Conservation (phyloP, 2,888 invertebrate genomes). For the Chouioia cunea region DNA sequence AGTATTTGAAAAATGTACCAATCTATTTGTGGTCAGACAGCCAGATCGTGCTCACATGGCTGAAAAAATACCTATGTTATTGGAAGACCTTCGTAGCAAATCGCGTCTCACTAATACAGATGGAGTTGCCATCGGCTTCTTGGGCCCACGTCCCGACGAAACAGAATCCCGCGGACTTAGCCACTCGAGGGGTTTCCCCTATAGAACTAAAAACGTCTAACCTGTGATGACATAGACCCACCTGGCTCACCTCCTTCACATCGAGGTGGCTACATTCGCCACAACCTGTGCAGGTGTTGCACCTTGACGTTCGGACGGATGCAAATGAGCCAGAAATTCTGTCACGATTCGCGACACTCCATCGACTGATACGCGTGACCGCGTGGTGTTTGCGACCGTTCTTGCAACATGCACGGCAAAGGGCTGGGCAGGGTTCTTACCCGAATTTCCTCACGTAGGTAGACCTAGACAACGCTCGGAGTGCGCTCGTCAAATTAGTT, state of each 20-base stretch:
- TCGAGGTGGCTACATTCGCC: conserved; percentile 24
- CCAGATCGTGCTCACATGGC: conserved; percentile 46
- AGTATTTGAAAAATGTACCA: conserved; percentile 1
- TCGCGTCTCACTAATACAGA: conserved; percentile 38
- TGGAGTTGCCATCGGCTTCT: conserved; percentile 16
- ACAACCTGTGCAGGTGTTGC: background rate
- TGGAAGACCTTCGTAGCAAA: conserved; percentile 46
- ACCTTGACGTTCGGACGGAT: background rate
- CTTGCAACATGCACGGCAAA: background rate
- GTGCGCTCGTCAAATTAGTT: no score
- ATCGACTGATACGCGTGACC: conserved; percentile 22
- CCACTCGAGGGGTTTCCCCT: conserved; percentile 29
- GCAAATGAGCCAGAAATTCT: conserved; percentile 27
- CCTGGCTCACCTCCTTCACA: conserved; percentile 14
- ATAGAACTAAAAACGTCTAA: conserved; percentile 1
- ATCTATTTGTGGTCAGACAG: conserved; percentile 45
- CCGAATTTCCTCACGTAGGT: no score
- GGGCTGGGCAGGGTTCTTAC: no score
- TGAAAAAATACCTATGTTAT: conserved; percentile 36
- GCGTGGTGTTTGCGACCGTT: conserved; percentile 31
- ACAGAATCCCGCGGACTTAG: conserved; percentile 45
- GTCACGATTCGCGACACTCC: conserved; percentile 17
- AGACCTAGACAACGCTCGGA: no score
- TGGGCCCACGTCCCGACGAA: conserved; percentile 28
- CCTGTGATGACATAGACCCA: conserved; percentile 39